Base-by-base conservation (phyloP, 2,888 invertebrate species). In the Ophion ellenae region DNA sequence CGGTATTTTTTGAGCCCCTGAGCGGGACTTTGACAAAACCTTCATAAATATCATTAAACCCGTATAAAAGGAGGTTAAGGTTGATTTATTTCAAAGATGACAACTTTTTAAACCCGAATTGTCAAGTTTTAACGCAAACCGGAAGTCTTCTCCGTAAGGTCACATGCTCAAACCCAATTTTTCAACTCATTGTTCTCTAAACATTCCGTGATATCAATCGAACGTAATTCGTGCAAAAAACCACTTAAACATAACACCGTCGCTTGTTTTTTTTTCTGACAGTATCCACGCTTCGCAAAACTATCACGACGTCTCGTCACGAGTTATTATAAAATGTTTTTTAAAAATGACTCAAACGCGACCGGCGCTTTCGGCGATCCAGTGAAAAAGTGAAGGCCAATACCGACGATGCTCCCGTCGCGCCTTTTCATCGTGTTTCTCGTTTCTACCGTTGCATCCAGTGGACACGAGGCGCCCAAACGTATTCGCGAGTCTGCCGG, bases 291-390 rank as follows among this genome's bases (percentile, higher is more conserved):
- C 4, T 17, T 53, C 61, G 32, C n/a, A 53, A 17, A 71, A 28
- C n/a, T 17, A 32, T 32, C 59, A 32, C 36, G 11, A 61, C 36
- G 59, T 73, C 24, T 5, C 24, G 14, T 69, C 28, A 47, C 28
- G 47, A 53, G n/a, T 73, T n/a, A n/a, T 36, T 20, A 11, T n/a
- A 20, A 36, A 40, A 24, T 53, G 4, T 9, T 14, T 61, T 61
- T 0, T 69, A 70, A 80, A 59, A 73, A 76, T 53, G 57, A 66
- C 67, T 81, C 20, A 53, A 77, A 53, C 40, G 47, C 66, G 36
- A 14, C 28, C 61, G 4, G 1, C 28, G 73, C 40, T 28, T 61
- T 45, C 5, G 9, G 53, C 45, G 32, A 61, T 0, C 17, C 32
- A 61, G 4, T 45, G 17, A 40, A 45, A 69, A 9, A 70, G 24